Conservation (phyloP, 2,888 invertebrate genomes). For the Harpalus rubripes region DNA sequence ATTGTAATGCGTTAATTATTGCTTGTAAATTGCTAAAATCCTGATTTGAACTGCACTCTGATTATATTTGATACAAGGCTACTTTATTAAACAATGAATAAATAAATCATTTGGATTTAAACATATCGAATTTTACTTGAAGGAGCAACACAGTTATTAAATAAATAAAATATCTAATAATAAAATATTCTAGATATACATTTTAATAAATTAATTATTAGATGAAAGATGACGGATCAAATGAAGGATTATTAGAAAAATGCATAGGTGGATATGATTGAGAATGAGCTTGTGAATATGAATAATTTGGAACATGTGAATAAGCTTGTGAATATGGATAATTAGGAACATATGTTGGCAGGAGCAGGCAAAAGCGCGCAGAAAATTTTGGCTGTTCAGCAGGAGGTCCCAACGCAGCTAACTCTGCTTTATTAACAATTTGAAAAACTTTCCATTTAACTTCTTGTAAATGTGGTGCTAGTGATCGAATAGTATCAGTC, state of each 20-base stretch:
- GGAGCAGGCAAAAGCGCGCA: not conserved
- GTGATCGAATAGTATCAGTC: conserved; percentile 25
- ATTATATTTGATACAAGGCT: not conserved
- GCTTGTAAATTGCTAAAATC: no score
- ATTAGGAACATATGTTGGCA: conserved; percentile 1
- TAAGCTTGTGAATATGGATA: conserved; percentile 3
- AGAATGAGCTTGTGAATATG: no score
- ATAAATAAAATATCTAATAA: not conserved
- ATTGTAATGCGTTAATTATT: no score
- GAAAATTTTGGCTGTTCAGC: conserved; percentile 6
- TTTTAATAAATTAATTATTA: conserved; percentile 2
- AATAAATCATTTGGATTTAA: not conserved
- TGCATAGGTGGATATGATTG: no score
- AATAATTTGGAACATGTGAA: no score
- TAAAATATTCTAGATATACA: not conserved
- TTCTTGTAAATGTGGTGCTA: conserved; percentile 42
- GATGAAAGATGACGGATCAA: not conserved
- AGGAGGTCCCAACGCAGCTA: conserved; percentile 9
- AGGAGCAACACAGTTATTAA: not conserved
- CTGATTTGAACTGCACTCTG: no score
- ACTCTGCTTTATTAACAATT: conserved; percentile 24
- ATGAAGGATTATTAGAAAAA: conserved; percentile 18
- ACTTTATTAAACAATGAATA: not conserved
- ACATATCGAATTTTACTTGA: conserved; percentile 6
- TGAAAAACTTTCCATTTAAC: conserved; percentile 35